phyloP scores from a whole-genome alignment of 1,140 invertebrate genomes.

The Lepidurus packardi region DNA sequence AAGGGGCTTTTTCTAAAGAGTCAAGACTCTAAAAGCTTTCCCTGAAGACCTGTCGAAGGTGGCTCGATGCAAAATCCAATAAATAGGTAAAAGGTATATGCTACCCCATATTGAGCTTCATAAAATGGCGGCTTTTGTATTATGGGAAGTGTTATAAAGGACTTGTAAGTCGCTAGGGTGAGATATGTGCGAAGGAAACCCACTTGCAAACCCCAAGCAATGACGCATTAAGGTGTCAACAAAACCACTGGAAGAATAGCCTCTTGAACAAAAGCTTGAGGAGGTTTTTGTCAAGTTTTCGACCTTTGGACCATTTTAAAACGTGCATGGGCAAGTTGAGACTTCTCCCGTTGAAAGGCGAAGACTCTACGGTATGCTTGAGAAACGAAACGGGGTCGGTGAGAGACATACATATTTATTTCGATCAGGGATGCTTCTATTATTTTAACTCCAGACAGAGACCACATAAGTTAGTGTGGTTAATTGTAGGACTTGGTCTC shows the following conservation, averaged over 20 bases:
- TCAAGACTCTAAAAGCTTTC: neutral
- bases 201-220: constrained; percentile 21
- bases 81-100: neutral
- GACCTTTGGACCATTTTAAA: neutral
- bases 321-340: too few relatives aligned
- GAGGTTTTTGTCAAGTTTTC: neutral
- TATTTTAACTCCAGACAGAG: too few relatives aligned
- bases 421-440: too few relatives aligned
- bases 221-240: constrained; percentile 6
- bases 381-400: too few relatives aligned
- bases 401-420: too few relatives aligned
- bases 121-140: neutral
- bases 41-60: neutral
- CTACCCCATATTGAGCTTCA: neutral
- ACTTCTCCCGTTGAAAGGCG: too few relatives aligned
- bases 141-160: neutral
- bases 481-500: too few relatives aligned
- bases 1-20: neutral
- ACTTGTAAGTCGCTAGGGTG: neutral
- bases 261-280: neutral
- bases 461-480: too few relatives aligned
- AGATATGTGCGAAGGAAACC: neutral
- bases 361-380: too few relatives aligned
- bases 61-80: neutral
- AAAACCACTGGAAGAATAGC: neutral